Base-by-base conservation (phyloP, 2,797 vertebrate genomes). In the Alosa sapidissima region DNA sequence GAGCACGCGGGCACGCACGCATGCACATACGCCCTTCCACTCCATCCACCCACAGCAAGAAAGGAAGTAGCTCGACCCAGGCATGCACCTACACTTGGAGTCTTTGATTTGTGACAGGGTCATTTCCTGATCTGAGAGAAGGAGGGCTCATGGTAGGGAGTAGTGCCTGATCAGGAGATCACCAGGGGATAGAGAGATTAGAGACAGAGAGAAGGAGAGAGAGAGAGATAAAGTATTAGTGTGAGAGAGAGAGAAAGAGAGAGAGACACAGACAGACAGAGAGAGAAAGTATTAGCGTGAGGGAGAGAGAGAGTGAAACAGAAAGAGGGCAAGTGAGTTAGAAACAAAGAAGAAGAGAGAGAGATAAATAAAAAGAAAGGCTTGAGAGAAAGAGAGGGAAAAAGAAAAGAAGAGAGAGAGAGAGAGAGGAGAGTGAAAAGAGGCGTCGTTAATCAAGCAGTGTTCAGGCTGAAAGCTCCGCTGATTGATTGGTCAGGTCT, bases 401-500 rank as follows among this genome's bases (percentile, higher is more conserved):
- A 36, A 14, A 75, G 68, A 36, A 11, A n/a, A 24, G 24, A 33
- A n/a, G n/a, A n/a, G n/a, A 13, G 36, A 75, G 82, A 62, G 16
- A 82, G 75, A 85, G 85, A 89, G 89, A 91, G 87, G 87, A 92
- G 91, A 94, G 91, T 84, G 93, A 94, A 91, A 94, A 94, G 89
- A 93, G 92, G 91, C 90, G 88, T 92, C 91, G 93, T 97, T 97
- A 96, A 98, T 97, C 95, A 96, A 91, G 87, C 89, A 83, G 86
- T 81, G 96, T 96, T 96, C 94, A 91, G 96, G 95, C 91, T 96
- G 94, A 95, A 94, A 91, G 95, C 95, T 86, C 94, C 91, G 91
- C 94, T 97, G 97, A 98, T 96, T 96, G 95, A 96, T 96, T 93
- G 94, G 96, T 95, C 91, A 92, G 89, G 92, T 91, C 87, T 94